Percentiles rank a stretch among this genome's conserved stretches.
These are phyloP conservation scores for Rhynchomys soricoides DNA, from an alignment of 2,113 vertebrate species.

Conservation along the genomic window DNA sequence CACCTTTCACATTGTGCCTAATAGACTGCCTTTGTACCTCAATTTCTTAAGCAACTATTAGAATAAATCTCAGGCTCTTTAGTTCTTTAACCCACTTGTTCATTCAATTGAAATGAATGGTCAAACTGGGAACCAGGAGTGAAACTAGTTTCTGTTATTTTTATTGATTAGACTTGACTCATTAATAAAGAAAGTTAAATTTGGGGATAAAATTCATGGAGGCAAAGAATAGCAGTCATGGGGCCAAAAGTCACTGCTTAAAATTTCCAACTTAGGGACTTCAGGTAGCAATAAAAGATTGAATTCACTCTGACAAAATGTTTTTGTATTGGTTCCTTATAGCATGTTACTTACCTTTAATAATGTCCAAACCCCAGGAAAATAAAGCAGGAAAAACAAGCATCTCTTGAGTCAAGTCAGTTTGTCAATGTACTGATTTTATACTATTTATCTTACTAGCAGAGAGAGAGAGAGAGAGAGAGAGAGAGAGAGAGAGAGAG, in stretches of 20 bases:
- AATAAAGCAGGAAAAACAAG: neutral
- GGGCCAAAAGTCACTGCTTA: neutral
- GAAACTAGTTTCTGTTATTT: neutral
- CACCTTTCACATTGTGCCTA: neutral
- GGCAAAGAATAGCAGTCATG: neutral
- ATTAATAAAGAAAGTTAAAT: neutral
- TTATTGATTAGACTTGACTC: neutral
- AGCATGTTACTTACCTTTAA: neutral
- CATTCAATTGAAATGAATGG: neutral
- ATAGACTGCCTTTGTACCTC: neutral
- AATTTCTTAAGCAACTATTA: neutral
- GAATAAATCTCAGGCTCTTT: neutral
- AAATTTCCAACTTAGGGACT: neutral
- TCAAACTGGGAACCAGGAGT: neutral
- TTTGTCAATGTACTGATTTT: constrained; percentile 3
- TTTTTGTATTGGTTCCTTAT: neutral
- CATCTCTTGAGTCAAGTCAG: neutral
- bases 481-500: neutral
- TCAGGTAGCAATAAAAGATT: neutral
- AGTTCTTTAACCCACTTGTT: neutral
- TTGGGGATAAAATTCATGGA: neutral
- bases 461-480: no score
- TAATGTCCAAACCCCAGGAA: neutral
- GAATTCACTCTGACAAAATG: neutral
- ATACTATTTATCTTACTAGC: neutral